Percentiles rank a stretch among this genome's conserved stretches.
These are phyloP conservation scores for Triplophysa bombifrons DNA, from an alignment of 2,797 vertebrate species.

Conservation along the genomic window DNA sequence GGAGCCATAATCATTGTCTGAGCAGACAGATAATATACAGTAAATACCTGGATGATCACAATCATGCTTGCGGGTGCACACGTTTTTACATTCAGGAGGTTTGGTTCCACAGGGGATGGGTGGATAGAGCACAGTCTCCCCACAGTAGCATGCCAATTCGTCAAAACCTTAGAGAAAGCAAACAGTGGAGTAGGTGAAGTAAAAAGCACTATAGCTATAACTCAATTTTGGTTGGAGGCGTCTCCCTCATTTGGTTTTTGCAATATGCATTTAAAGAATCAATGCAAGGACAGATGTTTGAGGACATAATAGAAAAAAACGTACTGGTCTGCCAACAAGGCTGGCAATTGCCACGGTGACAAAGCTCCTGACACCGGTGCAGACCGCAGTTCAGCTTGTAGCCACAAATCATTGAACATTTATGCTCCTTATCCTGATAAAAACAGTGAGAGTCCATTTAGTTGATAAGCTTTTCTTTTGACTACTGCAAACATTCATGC, in stretches of 20 bases:
- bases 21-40: background rate
- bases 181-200: background rate
- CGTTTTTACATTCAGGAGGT: slow-evolving; percentile 93
- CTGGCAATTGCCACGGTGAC: slow-evolving; percentile 96
- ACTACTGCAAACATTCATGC: background rate
- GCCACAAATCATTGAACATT: slow-evolving; percentile 91
- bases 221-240: background rate
- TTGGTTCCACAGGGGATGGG: slow-evolving; percentile 94
- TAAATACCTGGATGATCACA: slow-evolving; percentile 92
- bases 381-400: slow-evolving; percentile 96
- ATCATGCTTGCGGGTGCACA: slow-evolving; percentile 88
- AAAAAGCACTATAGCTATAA: background rate
- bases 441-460: background rate
- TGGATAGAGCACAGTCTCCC: slow-evolving; percentile 89
- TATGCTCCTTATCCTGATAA: slow-evolving; percentile 86
- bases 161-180: slow-evolving; percentile 85
- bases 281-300: background rate
- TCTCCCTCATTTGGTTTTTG: background rate
- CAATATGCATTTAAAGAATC: background rate
- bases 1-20: slow-evolving; percentile 5
- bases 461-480: background rate
- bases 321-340: slow-evolving; percentile 98
- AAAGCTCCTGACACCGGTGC: slow-evolving; percentile 94
- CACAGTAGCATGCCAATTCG: slow-evolving; percentile 94
- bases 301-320: slow-evolving; percentile 64